Evolutionary conservation across 2,888 invertebrate species (phyloP), one percentile per base, ranked within the genome.

Genomic region (Nymphalis urticae): DNA sequence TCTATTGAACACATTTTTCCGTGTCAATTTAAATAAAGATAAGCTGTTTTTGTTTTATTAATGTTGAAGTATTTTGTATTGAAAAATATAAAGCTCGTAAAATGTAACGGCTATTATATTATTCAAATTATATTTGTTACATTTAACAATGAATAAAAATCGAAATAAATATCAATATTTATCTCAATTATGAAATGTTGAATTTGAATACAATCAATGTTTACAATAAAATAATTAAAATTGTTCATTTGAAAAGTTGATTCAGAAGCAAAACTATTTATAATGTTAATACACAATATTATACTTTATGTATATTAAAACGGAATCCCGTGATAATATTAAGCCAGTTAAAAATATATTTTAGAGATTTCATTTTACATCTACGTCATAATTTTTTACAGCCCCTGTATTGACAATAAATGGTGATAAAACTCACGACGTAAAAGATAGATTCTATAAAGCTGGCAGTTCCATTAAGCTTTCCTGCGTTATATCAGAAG

Each of bases 381-480:
- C 73, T 66, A 73, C 64, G 68, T 67, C 60, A 58, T 61, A 42
- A 66, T 53, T 71, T 69, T 69, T 87, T 87, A n/a, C 89, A 96
- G 96, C 95, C 72, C 96, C 96, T 62, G 94, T 96, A 71, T 92
- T 96, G 73, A 94, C 94, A 76, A 95, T 96, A 81, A 94, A 95
- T 64, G 96, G 95, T 77, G 95, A 96, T 77, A 94, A 95, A 77
- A 95, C 94, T 65, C 94, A 95, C 78, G 95, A 95, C 82, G 93
- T 95, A 64, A 94, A 94, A 77, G 95, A 95, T 85, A 94, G 95
- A 78, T 95, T 95, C 84, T 95, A 95, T 85, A 95, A 96, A 88
- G 94, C 95, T 47, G 96, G 96, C 76, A 96, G 95, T 84, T 94
- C 95, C 67, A 95, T 96, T 76, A 95, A 95, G 84, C 89, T 96